Evolutionary conservation across 2,888 invertebrate genomes (phyloP).

Genomic region (Drosophila quinaria): DNA sequence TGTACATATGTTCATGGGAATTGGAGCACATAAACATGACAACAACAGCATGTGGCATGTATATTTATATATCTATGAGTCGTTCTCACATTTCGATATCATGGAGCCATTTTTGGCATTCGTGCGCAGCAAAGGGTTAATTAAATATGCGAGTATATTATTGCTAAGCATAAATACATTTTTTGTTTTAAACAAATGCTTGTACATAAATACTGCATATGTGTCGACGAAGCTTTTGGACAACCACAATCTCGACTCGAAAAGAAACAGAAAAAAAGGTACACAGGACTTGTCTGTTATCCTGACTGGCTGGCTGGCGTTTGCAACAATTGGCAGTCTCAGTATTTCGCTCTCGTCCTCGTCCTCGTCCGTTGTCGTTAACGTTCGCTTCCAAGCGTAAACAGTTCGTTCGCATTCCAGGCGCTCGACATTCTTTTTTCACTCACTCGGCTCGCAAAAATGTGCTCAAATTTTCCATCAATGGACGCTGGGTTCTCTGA

Average conservation of each 20-base stretch:
- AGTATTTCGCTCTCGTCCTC: constrained; percentile 8
- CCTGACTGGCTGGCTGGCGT: constrained; percentile 44
- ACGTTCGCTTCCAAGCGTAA: constrained; percentile 70
- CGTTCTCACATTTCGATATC: constrained; percentile 43
- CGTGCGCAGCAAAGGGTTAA: constrained; percentile 65
- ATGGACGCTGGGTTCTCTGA: constrained; percentile 69
- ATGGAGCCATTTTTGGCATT: constrained; percentile 66
- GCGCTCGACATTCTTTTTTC: constrained; percentile 41
- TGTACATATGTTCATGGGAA: constrained; percentile 44
- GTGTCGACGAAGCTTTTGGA: constrained; percentile 36
- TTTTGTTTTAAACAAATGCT: constrained; percentile 52
- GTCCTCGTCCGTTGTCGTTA: constrained; percentile 29
- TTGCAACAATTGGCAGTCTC: constrained; percentile 83
- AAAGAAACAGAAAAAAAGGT: constrained; percentile 40
- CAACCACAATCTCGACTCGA: constrained; percentile 17
- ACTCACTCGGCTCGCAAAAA: constrained; percentile 53
- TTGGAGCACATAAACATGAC: constrained; percentile 61
- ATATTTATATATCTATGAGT: neutral
- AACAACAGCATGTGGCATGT: constrained; percentile 22
- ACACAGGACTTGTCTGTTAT: constrained; percentile 43
- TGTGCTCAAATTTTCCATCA: constrained; percentile 74
- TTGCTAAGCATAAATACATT: constrained; percentile 39
- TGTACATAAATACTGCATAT: constrained; percentile 67
- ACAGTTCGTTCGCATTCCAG: constrained; percentile 65
- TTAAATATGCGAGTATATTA: constrained; percentile 61